A percentile compares a stretch with the other conserved stretches of the same genome.
Evolutionary conservation across 2,113 vertebrate genomes (phyloP).

Genomic region (Boleophthalmus pectinirostris): DNA sequence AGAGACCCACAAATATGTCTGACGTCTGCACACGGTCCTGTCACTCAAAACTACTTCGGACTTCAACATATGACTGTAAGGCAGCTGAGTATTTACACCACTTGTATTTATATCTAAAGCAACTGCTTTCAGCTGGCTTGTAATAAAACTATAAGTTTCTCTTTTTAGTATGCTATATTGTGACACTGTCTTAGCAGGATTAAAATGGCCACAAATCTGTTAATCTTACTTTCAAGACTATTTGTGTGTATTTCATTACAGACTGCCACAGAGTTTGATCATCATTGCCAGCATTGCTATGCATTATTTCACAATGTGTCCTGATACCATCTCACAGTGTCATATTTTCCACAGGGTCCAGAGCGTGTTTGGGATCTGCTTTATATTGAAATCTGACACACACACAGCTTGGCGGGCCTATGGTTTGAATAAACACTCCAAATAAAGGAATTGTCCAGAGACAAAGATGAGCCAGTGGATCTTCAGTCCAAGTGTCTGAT

Average conservation of each 20-base stretch:
- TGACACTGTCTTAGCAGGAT: neutral
- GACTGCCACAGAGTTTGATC: too few species aligned
- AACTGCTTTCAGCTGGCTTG: conserved; percentile 26
- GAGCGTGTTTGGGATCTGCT: conserved; percentile 36
- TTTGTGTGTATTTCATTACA: neutral
- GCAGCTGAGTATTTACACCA: conserved; percentile 83
- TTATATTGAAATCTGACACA: conserved; percentile 43
- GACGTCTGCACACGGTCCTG: conserved; percentile 65
- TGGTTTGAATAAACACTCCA: conserved; percentile 56
- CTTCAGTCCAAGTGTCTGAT: neutral
- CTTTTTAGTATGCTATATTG: neutral
- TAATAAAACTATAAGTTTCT: conserved; percentile 16
- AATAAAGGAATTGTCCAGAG: conserved; percentile 40
- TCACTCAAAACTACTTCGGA: conserved; percentile 70
- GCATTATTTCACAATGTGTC: neutral
- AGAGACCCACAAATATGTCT: conserved; percentile 29
- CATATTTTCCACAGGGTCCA: conserved; percentile 45
- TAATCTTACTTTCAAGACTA: neutral
- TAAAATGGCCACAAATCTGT: neutral
- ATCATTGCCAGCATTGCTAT: neutral
- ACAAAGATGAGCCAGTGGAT: conserved; percentile 3
- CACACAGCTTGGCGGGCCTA: conserved; percentile 22
- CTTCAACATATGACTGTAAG: conserved; percentile 60
- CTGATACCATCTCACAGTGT: conserved; percentile 16
- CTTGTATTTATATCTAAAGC: conserved; percentile 67